phyloP scores from a whole-genome alignment of 2,797 vertebrate species.

The Semaprochilodus insignis region DNA sequence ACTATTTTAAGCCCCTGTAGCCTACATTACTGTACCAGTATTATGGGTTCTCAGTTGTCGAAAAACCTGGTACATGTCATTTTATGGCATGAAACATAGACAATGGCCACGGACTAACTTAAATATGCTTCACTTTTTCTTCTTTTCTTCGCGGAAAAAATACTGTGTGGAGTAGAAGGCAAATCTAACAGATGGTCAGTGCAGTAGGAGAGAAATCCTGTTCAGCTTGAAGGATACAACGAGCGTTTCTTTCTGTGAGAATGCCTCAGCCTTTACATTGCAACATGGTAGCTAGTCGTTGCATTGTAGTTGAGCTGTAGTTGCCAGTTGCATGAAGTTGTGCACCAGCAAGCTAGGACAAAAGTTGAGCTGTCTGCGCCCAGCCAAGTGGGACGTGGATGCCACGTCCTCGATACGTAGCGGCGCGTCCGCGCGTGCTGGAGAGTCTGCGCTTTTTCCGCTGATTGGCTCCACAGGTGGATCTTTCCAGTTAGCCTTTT shows the following conservation, averaged over 20 bases:
- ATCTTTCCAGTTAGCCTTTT: slow-evolving; percentile 2
- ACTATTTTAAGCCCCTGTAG: slow-evolving; percentile 34
- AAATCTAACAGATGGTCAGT: slow-evolving; percentile 30
- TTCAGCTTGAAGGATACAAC: not conserved
- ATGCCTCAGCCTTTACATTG: not conserved
- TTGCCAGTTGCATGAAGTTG: slow-evolving; percentile 5
- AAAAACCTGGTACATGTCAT: not conserved
- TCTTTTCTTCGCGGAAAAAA: not conserved
- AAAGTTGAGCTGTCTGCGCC: slow-evolving; percentile 20
- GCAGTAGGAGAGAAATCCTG: not conserved
- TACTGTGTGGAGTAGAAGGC: not conserved
- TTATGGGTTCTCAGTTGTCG: not conserved
- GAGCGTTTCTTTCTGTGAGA: not conserved
- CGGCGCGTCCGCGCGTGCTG: slow-evolving; percentile 2
- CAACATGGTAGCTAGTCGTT: too few relatives aligned
- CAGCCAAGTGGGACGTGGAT: slow-evolving; percentile 57
- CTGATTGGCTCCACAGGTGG: slow-evolving; percentile 61
- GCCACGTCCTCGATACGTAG: slow-evolving; percentile 63
- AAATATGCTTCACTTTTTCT: not conserved
- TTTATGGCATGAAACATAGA: not conserved
- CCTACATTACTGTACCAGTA: not conserved
- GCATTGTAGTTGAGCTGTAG: not conserved
- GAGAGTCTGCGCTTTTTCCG: slow-evolving; percentile 27
- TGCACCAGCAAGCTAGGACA: not conserved
- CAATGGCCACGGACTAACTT: not conserved